A percentile compares a stretch with the other conserved stretches of the same genome.
Evolutionary conservation across 2,797 vertebrate species (phyloP).

Genomic region (Urosaurus nigricauda): DNA sequence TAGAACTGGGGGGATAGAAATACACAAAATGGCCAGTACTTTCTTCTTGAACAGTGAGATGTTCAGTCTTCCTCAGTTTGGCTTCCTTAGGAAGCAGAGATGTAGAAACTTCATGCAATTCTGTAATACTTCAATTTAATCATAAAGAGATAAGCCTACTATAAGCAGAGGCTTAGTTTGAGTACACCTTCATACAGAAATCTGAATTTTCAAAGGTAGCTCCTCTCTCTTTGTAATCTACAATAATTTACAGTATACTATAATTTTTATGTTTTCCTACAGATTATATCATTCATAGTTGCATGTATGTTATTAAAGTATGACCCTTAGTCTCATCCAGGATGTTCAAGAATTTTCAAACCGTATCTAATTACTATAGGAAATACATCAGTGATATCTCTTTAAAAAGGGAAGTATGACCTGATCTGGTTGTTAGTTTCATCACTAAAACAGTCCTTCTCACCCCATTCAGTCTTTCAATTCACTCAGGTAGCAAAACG

Average conservation of each 20-base stretch:
- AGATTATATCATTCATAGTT: background rate
- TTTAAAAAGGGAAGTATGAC: background rate
- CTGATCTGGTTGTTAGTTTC: background rate
- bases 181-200: background rate
- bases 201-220: background rate
- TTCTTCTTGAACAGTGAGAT: background rate
- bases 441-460: background rate
- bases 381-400: background rate
- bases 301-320: background rate
- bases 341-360: background rate
- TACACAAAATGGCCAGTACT: background rate
- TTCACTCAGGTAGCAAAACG: background rate
- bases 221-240: background rate
- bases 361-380: background rate
- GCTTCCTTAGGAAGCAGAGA: background rate
- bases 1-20: background rate
- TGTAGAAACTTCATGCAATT: background rate
- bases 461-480: background rate
- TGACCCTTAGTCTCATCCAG: background rate
- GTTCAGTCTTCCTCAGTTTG: background rate
- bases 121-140: background rate
- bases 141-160: background rate
- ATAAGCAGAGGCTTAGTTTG: background rate
- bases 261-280: background rate
- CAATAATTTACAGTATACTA: no score